Base-by-base conservation (phyloP, 35 echinoderm and acorn worm genomes). In the Ptychodera flava region DNA sequence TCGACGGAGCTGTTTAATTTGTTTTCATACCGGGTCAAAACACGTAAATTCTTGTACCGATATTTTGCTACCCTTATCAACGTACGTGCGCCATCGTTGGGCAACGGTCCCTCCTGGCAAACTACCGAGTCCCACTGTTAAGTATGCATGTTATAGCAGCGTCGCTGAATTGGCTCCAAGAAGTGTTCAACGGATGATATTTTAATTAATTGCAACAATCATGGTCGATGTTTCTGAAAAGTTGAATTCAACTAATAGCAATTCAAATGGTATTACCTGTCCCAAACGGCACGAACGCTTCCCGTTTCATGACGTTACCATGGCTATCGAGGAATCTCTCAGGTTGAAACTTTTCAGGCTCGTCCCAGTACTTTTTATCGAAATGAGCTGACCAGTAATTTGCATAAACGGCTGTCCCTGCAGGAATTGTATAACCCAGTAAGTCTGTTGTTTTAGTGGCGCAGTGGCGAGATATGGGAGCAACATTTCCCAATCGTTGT, bases 401-500 rank as follows among this genome's bases (percentile, higher is more conserved):
- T 0, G 34, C 31, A 29, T 83, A 81, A 1, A 89, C 38, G 0
- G 83, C 81, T 34, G 88, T 89, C 31, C 34, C 88, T 16, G 31
- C 34, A 31, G 34, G 30, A 0, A 89, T 84, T 38, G 82, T 32
- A 34, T 34, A 89, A 33, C 81, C 81, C n/a, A n/a, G n/a, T n/a
- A n/a, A n/a, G n/a, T n/a, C n/a, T n/a, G n/a, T n/a, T n/a, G n/a
- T 85, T 15, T 31, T 87, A 1, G 88, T 78, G 12, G 84, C 33
- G 30, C 88, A 79, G 0, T 85, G 85, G 16, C 77, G 38, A 34
- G 16, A 35, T 29, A 89, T 34, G 28, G 80, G 84, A 2, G 82
- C 79, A 0, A 90, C 87, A 1, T 86, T 90, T 0, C 82, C 77
- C 34, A 87, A 35, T 0, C 92, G 84, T 75, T 86, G 79, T 15